Percentiles rank a stretch among this genome's conserved stretches.
These are phyloP conservation scores for Polyergus mexicanus DNA, from an alignment of 1,140 invertebrate genomes.

Conservation along the genomic window DNA sequence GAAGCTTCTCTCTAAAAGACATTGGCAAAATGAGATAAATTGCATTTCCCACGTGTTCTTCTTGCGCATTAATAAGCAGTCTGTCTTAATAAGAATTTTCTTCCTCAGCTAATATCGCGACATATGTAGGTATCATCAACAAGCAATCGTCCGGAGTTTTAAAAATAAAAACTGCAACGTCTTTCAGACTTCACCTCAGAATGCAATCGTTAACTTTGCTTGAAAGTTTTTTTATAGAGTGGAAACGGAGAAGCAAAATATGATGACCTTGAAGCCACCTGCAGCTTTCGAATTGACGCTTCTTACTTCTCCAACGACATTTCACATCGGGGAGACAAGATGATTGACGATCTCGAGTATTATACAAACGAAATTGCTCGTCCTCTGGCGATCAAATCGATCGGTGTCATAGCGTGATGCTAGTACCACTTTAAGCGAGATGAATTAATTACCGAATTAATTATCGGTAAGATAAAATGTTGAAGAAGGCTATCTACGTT, in stretches of 20 bases:
- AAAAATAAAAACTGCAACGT: background rate
- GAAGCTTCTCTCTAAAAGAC: slow-evolving; percentile 11
- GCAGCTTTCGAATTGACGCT: slow-evolving; percentile 30
- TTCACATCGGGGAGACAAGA: background rate
- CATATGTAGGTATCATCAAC: background rate
- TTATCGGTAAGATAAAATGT: background rate
- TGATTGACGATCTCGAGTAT: slow-evolving; percentile 42
- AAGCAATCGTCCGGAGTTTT: background rate
- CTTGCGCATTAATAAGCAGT: slow-evolving; percentile 12
- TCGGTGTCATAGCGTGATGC: background rate
- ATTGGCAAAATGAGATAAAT: slow-evolving; percentile 42
- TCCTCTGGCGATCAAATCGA: background rate
- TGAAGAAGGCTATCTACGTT: slow-evolving; percentile 21
- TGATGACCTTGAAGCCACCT: slow-evolving; percentile 22
- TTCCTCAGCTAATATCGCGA: background rate
- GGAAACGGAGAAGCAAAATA: background rate
- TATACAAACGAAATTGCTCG: slow-evolving; percentile 42
- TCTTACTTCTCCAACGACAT: slow-evolving; percentile 23
- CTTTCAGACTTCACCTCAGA: background rate
- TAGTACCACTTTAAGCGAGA: slow-evolving; percentile 11
- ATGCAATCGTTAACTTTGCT: background rate
- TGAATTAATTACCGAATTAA: slow-evolving; percentile 19
- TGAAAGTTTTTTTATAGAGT: background rate
- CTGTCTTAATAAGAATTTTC: slow-evolving; percentile 1
- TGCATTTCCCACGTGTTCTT: background rate